Percentiles rank a stretch among this genome's conserved stretches.
These are phyloP conservation scores for Ectobius pallidus DNA, from an alignment of 2,888 invertebrate species.

Conservation along the genomic window DNA sequence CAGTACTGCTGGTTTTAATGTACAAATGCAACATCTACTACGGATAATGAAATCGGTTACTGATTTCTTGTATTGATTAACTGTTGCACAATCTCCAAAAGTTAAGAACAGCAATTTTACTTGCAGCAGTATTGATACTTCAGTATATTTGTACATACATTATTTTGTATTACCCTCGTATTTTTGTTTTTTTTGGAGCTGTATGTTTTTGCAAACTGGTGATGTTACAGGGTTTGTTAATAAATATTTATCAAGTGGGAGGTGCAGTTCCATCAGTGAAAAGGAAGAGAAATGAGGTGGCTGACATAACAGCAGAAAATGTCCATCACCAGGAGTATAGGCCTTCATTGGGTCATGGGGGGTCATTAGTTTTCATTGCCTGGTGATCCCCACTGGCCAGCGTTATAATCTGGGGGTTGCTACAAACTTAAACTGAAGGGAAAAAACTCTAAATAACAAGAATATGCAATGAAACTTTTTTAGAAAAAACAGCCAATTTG, in stretches of 20 bases:
- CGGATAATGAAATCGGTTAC: too few species aligned
- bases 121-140: too few species aligned
- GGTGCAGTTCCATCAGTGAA: neutral
- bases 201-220: conserved; percentile 7
- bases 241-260: neutral
- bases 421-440: conserved; percentile 7
- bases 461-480: neutral
- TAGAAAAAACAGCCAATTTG: neutral
- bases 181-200: neutral
- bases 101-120: too few species aligned
- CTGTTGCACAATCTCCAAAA: too few species aligned
- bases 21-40: too few species aligned
- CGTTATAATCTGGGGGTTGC: conserved; percentile 12
- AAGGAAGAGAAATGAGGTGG: neutral
- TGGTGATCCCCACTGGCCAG: conserved; percentile 9
- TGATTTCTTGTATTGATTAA: too few species aligned
- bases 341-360: conserved; percentile 15
- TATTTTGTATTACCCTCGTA: too few species aligned
- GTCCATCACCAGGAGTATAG: conserved; percentile 25
- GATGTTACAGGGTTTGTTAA: neutral
- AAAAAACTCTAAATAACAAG: neutral
- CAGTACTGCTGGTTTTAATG: too few species aligned
- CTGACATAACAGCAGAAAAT: conserved; percentile 2
- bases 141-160: too few species aligned
- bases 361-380: neutral